These are phyloP conservation scores for Eolophus roseicapilla DNA, from an alignment of 2,113 vertebrate species.

Conservation along the genomic window DNA sequence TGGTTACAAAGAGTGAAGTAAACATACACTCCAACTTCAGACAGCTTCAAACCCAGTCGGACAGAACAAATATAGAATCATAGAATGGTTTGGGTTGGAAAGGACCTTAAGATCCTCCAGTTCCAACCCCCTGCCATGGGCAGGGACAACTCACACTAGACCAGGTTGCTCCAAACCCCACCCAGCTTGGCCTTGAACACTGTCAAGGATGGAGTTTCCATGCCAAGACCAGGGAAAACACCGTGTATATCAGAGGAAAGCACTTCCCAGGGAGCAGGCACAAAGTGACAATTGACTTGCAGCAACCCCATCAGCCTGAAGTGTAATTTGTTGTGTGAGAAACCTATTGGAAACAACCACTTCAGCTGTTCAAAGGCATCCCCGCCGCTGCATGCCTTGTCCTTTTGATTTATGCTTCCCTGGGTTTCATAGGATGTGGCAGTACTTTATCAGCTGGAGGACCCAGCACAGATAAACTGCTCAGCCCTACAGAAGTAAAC, in stretches of 20 bases:
- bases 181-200: not conserved
- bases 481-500: not conserved
- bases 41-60: not conserved
- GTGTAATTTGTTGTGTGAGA: not conserved
- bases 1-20: not conserved
- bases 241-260: fast-evolving
- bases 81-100: not conserved
- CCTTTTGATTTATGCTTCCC: conserved; percentile 10
- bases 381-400: not conserved
- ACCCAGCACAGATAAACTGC: not conserved
- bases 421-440: not conserved
- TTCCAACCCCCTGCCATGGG: not conserved
- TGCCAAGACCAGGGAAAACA: not conserved
- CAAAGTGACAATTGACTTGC: not conserved
- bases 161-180: not conserved
- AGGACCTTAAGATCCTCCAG: not conserved
- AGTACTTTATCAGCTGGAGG: conserved; percentile 9
- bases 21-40: not conserved
- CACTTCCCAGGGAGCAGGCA: not conserved
- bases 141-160: not conserved
- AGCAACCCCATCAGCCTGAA: not conserved
- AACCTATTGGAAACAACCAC: not conserved
- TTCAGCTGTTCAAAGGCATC: not conserved
- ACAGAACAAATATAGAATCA: not conserved
- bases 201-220: not conserved